These are phyloP conservation scores for Crypturellus tataupa DNA, from an alignment of 2,797 vertebrate species.

Conservation along the genomic window DNA sequence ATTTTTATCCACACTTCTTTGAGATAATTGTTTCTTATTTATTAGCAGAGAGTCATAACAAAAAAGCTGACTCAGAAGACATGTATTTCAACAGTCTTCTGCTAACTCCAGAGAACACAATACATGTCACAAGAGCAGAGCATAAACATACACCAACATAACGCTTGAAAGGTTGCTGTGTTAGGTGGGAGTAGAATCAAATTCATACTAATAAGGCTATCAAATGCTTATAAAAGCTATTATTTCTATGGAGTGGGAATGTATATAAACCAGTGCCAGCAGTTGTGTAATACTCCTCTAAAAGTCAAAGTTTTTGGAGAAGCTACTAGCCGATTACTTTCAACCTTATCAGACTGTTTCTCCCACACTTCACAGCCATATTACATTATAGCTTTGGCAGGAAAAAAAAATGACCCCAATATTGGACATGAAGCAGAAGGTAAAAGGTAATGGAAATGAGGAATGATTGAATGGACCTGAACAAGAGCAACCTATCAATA, in stretches of 20 bases:
- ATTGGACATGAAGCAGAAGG: neutral
- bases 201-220: neutral
- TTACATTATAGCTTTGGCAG: neutral
- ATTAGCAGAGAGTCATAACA: neutral
- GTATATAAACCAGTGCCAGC: neutral
- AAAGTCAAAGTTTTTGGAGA: neutral
- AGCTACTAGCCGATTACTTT: neutral
- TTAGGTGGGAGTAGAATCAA: neutral
- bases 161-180: neutral
- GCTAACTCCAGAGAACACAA: neutral
- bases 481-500: neutral
- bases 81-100: neutral
- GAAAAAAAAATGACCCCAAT: neutral
- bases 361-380: neutral
- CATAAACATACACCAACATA: neutral
- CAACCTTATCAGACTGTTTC: neutral
- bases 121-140: neutral
- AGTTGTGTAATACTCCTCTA: neutral
- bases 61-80: neutral
- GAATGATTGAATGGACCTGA: neutral
- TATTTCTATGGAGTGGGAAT: neutral
- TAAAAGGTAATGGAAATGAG: neutral
- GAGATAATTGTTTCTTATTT: neutral
- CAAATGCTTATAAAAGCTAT: neutral
- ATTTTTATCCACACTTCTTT: neutral